A percentile compares a stretch with the other conserved stretches of the same genome.
Conservation (phyloP, 2,113 vertebrate species). For the Crotalus tigris region DNA sequence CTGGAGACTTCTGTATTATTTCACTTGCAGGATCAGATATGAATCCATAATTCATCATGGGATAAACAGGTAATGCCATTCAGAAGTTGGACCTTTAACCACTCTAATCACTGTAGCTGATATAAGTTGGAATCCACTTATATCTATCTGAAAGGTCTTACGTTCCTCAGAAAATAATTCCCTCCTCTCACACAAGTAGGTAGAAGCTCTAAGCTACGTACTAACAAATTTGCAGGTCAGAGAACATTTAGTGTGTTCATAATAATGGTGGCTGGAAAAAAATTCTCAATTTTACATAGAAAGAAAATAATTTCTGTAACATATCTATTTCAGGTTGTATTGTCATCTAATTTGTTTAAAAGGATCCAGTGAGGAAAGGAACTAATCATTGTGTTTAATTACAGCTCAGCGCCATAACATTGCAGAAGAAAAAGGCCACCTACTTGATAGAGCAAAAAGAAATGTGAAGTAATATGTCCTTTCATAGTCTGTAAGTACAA, state of each 20-base stretch:
- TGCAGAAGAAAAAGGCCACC: slow-evolving; percentile 76
- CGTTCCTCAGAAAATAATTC: neutral
- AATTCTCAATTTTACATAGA: neutral
- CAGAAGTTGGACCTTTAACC: neutral
- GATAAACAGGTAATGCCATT: neutral
- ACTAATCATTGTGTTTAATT: slow-evolving; percentile 54
- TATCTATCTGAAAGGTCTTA: neutral
- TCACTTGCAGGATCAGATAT: neutral
- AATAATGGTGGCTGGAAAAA: neutral
- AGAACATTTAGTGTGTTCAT: neutral
- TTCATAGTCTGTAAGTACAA: slow-evolving; percentile 14
- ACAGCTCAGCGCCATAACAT: slow-evolving; percentile 78
- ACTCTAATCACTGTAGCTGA: neutral
- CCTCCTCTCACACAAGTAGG: neutral
- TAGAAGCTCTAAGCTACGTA: neutral
- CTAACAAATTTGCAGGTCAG: neutral
- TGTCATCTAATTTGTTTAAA: slow-evolving; percentile 22
- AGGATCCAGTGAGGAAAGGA: slow-evolving; percentile 11
- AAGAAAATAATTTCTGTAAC: neutral
- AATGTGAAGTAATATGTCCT: slow-evolving; percentile 50
- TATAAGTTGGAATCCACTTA: neutral
- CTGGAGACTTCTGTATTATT: neutral
- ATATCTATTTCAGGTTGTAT: neutral
- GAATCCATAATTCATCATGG: neutral
- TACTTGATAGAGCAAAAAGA: slow-evolving; percentile 71